Conservation (phyloP, 2,113 vertebrate species). For the Thomomys bottae region DNA sequence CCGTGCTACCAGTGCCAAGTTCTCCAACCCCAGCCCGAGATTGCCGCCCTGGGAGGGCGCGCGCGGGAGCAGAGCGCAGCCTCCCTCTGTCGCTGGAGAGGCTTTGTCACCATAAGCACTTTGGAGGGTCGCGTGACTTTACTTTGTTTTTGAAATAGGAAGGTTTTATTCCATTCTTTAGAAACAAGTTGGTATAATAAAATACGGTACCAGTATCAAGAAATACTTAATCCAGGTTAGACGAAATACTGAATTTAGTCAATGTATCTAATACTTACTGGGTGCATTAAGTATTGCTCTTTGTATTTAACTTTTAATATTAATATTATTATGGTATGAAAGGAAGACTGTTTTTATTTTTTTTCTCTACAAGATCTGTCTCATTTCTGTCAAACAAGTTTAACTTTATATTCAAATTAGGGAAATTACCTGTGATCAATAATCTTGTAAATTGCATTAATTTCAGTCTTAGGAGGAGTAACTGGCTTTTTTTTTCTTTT, state of each 20-base stretch:
- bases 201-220: background rate
- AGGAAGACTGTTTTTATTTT: constrained; percentile 24
- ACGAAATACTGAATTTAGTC: background rate
- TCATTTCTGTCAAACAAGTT: constrained; percentile 18
- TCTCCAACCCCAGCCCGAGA: background rate
- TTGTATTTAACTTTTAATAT: constrained; percentile 25
- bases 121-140: background rate
- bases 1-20: background rate
- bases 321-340: constrained; percentile 31
- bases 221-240: background rate
- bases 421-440: constrained; percentile 30
- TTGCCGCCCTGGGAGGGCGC: no score
- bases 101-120: constrained; percentile 40
- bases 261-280: constrained; percentile 10
- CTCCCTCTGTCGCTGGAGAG: constrained; percentile 17
- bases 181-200: constrained; percentile 27
- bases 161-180: background rate
- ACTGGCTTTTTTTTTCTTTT: background rate
- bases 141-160: constrained; percentile 41
- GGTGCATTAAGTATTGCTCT: constrained; percentile 33
- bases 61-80: no score
- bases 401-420: constrained; percentile 54
- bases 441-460: constrained; percentile 31
- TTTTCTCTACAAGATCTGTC: constrained; percentile 24
- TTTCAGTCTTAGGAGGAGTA: constrained; percentile 14